phyloP scores from a whole-genome alignment of 2,797 vertebrate genomes.

The Tarsius wallacei region DNA sequence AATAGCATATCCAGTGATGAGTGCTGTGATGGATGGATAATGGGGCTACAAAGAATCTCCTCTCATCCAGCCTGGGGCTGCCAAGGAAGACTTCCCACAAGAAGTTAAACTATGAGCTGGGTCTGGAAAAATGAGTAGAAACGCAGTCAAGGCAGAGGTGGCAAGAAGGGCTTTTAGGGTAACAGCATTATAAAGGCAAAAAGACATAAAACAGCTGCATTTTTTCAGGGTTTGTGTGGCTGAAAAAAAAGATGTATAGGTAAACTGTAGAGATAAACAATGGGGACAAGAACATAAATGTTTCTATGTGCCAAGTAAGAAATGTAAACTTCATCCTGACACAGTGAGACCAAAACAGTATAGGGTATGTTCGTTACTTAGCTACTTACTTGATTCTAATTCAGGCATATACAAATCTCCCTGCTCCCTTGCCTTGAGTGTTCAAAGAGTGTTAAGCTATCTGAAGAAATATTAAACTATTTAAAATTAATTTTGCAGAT shows the following conservation, averaged over 20 bases:
- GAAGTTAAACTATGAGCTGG: background rate
- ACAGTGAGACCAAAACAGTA: background rate
- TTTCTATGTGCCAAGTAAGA: background rate
- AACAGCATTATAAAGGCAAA: background rate
- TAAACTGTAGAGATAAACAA: background rate
- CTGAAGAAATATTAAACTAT: constrained; percentile 39
- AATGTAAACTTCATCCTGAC: background rate
- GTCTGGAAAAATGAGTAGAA: background rate
- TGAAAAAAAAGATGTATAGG: background rate
- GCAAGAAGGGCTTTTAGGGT: background rate
- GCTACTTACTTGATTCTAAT: background rate
- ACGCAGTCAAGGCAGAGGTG: background rate
- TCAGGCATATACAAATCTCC: background rate
- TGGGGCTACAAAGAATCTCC: background rate
- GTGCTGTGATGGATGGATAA: background rate
- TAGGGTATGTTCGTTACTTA: background rate
- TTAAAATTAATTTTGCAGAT: background rate
- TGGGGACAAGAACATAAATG: background rate
- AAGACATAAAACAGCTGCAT: background rate
- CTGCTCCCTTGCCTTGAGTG: background rate
- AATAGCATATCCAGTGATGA: background rate
- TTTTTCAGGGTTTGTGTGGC: background rate
- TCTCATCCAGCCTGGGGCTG: background rate
- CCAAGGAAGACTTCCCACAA: background rate
- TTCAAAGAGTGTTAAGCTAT: background rate